A percentile compares a stretch with the other conserved stretches of the same genome.
These are phyloP conservation scores for Mustela lutreola DNA, from an alignment of 2,113 vertebrate genomes.

Conservation along the genomic window DNA sequence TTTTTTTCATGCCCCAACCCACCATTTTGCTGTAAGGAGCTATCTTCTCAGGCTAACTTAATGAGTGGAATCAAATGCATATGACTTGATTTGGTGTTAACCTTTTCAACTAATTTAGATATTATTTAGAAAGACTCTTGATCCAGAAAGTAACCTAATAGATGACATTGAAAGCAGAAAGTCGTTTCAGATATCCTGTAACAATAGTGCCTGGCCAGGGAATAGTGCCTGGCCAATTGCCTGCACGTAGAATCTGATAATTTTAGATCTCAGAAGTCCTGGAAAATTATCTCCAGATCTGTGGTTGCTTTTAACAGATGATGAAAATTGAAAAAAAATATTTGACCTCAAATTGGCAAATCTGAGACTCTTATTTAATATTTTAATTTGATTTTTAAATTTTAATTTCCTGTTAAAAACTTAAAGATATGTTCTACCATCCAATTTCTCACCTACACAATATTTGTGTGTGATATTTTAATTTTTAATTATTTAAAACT, in stretches of 20 bases:
- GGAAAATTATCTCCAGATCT: background rate
- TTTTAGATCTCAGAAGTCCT: background rate
- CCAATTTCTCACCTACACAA: background rate
- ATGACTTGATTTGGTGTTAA: background rate
- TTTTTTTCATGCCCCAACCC: background rate
- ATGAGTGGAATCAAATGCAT: background rate
- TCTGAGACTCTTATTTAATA: background rate
- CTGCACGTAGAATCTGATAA: background rate
- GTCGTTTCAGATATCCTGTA: background rate
- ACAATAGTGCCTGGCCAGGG: background rate
- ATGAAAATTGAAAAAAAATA: background rate
- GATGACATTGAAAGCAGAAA: background rate
- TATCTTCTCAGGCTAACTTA: background rate
- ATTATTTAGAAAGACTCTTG: background rate
- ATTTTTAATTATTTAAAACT: background rate
- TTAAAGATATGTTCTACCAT: background rate
- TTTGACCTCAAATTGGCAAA: background rate
- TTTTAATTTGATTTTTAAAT: background rate
- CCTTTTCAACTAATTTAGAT: conserved; percentile 13
- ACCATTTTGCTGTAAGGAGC: background rate
- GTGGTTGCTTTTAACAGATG: background rate
- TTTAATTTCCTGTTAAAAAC: background rate
- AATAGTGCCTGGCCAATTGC: background rate
- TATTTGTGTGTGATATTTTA: conserved; percentile 3
- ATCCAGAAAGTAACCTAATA: background rate